Percentiles rank a stretch among this genome's conserved stretches.
These are phyloP conservation scores for Dromiciops gliroides DNA, from an alignment of 2,113 vertebrate genomes.

Conservation along the genomic window DNA sequence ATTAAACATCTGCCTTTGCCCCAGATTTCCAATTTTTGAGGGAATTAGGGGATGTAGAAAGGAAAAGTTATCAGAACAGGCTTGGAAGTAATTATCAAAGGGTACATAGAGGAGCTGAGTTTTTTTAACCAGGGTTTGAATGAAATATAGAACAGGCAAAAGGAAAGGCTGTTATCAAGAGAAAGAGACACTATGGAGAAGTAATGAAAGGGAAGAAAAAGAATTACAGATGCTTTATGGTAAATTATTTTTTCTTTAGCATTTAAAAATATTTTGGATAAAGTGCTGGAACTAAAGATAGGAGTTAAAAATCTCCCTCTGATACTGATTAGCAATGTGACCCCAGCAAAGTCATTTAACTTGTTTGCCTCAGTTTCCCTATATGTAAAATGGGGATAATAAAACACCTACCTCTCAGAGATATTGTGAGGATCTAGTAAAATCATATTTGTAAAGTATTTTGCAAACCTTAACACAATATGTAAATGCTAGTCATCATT, in stretches of 20 bases:
- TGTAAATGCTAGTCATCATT: neutral
- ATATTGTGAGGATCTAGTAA: neutral
- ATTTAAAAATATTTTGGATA: neutral
- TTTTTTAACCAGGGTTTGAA: neutral
- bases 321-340: neutral
- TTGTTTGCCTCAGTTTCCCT: neutral
- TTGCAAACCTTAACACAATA: neutral
- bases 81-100: neutral
- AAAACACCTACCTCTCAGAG: neutral
- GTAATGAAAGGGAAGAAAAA: neutral
- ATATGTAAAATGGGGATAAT: neutral
- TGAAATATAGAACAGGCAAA: neutral
- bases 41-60: too few relatives aligned
- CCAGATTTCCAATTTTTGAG: neutral
- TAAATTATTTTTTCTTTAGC: neutral
- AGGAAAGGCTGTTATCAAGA: too few relatives aligned
- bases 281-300: neutral
- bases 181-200: neutral
- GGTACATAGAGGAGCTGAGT: neutral
- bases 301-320: neutral
- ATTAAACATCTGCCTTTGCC: neutral
- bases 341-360: neutral
- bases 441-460: neutral
- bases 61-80: neutral
- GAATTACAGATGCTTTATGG: neutral